Base-by-base conservation (phyloP, 2,113 vertebrate genomes). In the Syngnathus typhle region DNA sequence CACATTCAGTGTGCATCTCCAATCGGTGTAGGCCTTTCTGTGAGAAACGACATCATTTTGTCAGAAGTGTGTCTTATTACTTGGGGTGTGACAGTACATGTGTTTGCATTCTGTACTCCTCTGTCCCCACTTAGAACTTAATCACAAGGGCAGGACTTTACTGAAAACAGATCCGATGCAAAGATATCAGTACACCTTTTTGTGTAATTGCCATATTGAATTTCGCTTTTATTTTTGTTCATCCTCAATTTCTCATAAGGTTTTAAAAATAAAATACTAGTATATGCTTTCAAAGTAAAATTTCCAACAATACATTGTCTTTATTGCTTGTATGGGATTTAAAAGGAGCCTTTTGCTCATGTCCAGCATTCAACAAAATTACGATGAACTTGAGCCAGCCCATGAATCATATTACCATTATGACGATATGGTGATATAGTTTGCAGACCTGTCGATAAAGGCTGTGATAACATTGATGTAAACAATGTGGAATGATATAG, bases 401-500 rank as follows among this genome's bases (percentile, higher is more conserved):
- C 6, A 36, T 58, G 55, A 58, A 58, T 58, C 27, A 58, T 58
- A 37, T 58, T 36, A 6, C 23, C 27, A 12, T 58, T 32, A 58
- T 32, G 27, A 36, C 7, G 8, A 15, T 18, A 58, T 27, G 4
- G 23, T 15, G 27, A 58, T 32, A 36, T 58, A 15, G 0, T 58
- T 36, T 15, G 15, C 27, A 18, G 27, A 58, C 27, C 37, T 58
- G 55, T 15, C 6, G 69, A 49, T 49, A 18, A 49, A 19, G 47
- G 47, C 81, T 70, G 73, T 66, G 51, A 63, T 64, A 69, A 76
- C 71, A 69, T 51, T 71, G 51, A 78, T 77, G 65, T 56, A 81
- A 76, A 84, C 71, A 67, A 68, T 69, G 70, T 71, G 70, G 75
- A 72, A 75, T 80, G 77, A 79, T 66, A 73, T 9, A 9, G 49